phyloP scores from a whole-genome alignment of 1,140 invertebrate genomes.

The Drosophila kohkoa region DNA sequence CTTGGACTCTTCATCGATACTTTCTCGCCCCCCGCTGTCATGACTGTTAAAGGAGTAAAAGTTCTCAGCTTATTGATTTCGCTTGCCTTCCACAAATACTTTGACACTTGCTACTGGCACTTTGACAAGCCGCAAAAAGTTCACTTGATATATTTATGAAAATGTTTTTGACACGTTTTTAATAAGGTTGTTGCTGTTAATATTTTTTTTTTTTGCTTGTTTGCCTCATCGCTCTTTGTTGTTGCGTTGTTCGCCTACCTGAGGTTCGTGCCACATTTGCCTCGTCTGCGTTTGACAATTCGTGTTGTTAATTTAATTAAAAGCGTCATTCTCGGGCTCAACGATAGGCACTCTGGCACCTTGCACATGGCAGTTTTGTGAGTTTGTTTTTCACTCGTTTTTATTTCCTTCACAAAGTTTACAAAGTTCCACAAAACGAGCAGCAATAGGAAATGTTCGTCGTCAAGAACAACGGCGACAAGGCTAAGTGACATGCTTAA shows the following conservation, averaged over 20 bases:
- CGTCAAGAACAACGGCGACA: neutral
- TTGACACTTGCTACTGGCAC: constrained; percentile 64
- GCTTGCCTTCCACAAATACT: constrained; percentile 59
- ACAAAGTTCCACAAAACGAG: constrained; percentile 21
- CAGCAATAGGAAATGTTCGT: neutral
- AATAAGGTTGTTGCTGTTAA: constrained; percentile 64
- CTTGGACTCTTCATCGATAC: neutral
- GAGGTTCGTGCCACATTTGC: constrained; percentile 44
- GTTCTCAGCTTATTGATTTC: constrained; percentile 69
- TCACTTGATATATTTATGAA: constrained; percentile 80
- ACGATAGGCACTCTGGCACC: constrained; percentile 12
- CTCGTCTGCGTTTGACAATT: constrained; percentile 72
- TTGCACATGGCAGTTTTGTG: constrained; percentile 8
- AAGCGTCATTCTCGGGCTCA: constrained; percentile 40
- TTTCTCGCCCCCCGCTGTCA: neutral
- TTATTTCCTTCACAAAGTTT: neutral
- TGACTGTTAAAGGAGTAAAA: constrained; percentile 29
- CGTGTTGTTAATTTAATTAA: constrained; percentile 81
- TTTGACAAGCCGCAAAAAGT: constrained; percentile 62
- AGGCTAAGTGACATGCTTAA: neutral
- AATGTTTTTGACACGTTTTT: constrained; percentile 82
- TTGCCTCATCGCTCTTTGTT: constrained; percentile 7
- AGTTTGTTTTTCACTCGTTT: constrained; percentile 1
- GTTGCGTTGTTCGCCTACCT: constrained; percentile 32
- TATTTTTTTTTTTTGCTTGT: neutral